Conservation (phyloP, 1,140 invertebrate species). For the Hirudo medicinalis region DNA sequence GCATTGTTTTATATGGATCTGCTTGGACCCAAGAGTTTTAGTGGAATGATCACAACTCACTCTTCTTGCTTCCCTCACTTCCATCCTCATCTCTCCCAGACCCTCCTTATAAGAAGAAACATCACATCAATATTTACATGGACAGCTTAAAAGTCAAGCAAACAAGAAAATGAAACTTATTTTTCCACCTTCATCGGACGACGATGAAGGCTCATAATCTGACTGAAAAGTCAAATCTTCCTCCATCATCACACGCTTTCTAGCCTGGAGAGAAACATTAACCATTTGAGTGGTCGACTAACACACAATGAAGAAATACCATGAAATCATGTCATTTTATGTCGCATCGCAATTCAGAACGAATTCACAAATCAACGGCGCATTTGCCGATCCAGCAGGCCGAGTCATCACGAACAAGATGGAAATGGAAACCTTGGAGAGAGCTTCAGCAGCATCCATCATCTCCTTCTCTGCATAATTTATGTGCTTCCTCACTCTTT, state of each 20-base stretch:
- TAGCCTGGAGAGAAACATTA: background rate
- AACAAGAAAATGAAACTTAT: too few species aligned
- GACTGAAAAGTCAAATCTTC: conserved; percentile 19
- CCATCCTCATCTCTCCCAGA: conserved; percentile 6
- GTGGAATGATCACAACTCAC: background rate
- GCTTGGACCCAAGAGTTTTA: too few species aligned
- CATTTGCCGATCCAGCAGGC: background rate
- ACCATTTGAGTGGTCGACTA: background rate
- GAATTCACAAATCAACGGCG: background rate
- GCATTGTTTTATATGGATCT: too few species aligned
- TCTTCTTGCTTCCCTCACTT: conserved; percentile 9
- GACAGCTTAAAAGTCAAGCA: background rate
- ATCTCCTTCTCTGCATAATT: conserved; percentile 91
- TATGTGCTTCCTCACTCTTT: conserved; percentile 45
- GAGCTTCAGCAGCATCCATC: conserved; percentile 39
- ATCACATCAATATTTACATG: background rate
- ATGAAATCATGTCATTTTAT: too few species aligned
- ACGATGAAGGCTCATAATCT: conserved; percentile 21
- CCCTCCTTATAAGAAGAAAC: background rate
- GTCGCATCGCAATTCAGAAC: background rate
- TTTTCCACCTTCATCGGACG: conserved; percentile 13
- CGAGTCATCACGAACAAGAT: background rate
- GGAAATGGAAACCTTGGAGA: background rate
- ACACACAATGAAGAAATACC: too few species aligned
- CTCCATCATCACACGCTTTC: conserved; percentile 14